These are phyloP conservation scores for Valencia hispanica DNA, from an alignment of 2,797 vertebrate species.

Conservation along the genomic window DNA sequence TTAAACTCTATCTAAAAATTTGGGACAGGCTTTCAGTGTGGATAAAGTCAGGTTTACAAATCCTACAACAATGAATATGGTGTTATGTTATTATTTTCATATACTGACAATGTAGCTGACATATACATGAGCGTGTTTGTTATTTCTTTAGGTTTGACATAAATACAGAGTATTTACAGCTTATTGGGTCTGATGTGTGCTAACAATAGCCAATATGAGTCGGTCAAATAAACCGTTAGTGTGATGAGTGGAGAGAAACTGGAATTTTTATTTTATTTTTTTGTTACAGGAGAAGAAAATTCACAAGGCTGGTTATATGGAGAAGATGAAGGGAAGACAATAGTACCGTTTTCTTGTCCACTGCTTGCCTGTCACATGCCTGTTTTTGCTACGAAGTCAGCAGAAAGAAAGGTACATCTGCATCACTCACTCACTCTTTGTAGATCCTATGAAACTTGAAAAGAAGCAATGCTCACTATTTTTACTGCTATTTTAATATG, in stretches of 20 bases:
- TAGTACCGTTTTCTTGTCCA: constrained; percentile 87
- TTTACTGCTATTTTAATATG: no score
- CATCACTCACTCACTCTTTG: not conserved
- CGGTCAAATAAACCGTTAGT: constrained; percentile 7
- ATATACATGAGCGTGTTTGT: constrained; percentile 34
- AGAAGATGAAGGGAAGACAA: constrained; percentile 88
- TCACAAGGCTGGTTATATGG: constrained; percentile 92
- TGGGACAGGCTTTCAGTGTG: constrained; percentile 67
- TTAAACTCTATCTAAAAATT: constrained; percentile 61
- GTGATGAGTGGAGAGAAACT: constrained; percentile 1
- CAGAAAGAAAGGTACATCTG: constrained; percentile 86
- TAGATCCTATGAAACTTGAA: not conserved
- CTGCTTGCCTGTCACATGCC: constrained; percentile 88
- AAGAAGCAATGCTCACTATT: no score
- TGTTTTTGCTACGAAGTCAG: constrained; percentile 86
- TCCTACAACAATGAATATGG: constrained; percentile 45
- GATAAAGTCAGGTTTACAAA: constrained; percentile 63
- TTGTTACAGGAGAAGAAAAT: constrained; percentile 88
- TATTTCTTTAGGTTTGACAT: constrained; percentile 29
- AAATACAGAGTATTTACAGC: constrained; percentile 24
- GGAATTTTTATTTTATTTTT: not conserved
- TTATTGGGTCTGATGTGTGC: constrained; percentile 10
- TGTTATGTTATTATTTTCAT: constrained; percentile 56
- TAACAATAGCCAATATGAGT: constrained; percentile 21
- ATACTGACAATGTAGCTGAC: constrained; percentile 55